Base-by-base conservation (phyloP, 2,797 vertebrate genomes). In the Loris lydekkerianus region DNA sequence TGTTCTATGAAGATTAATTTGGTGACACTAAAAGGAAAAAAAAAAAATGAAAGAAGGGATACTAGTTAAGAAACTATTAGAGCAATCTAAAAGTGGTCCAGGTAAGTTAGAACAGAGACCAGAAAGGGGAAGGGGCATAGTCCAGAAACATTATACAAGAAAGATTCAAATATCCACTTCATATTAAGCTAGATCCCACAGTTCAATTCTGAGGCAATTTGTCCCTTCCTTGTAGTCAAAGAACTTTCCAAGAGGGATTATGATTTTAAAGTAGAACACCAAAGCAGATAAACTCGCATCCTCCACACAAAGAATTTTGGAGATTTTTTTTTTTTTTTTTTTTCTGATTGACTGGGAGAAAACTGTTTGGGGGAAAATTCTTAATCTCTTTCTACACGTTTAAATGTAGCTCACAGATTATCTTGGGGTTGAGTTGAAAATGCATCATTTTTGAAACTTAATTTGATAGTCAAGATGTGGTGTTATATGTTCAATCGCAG, bases 391-490 rank as follows among this genome's bases (percentile, higher is more conserved):
- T 75, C 18, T 31, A 15, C 2, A 69, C 31, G 3, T 91, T 89
- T 93, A 92, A 80, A 93, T 40, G 25, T 34, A 86, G n/a, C 21
- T 15, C 76, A 88, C 88, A 94, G 90, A 93, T 83, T 53, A 82
- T 65, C 9, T 67, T 46, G 9, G 11, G 14, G 9, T 49, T 60
- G 34, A 85, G 60, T 70, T 76, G 14, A 96, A 90, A 89, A 89
- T 31, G 25, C 43, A 76, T 70, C 18, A n/a, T 61, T 82, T 90
- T 56, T 96, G 31, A 96, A 37, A 81, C 10, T 86, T 69, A 34
- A 93, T 69, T 53, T 69, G 81, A 20, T 46, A 86, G 37, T 70
- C 49, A 89, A 89, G 77, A 86, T 49, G 69, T 13, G 18, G 63
- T 70, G 29, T 29, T 91, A 58, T 63, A 10, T 75, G 72, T 91